Evolutionary conservation across 2,888 invertebrate species (phyloP), one percentile per base, ranked within the genome.

Genomic region (Leptarthrus brevirostris): DNA sequence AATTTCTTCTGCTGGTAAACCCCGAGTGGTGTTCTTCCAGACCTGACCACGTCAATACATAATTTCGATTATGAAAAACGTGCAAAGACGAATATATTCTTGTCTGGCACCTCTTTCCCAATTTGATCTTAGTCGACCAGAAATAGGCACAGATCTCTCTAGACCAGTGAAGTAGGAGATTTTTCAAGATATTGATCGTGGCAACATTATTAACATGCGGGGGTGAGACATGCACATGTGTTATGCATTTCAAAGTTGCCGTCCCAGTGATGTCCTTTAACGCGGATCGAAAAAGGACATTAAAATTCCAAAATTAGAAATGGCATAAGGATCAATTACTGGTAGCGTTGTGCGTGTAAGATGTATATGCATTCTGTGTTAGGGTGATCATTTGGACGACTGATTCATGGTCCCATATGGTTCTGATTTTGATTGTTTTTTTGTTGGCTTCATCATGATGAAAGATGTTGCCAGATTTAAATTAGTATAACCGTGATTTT

Each of bases 281-380:
- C 20, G 20, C 20, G 30, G 70, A 44, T 24, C 12, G 20, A 30
- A 34, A 52, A 52, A 54, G 70, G 70, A 70, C 53, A 70, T 70
- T 53, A 44, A 69, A 49, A 69, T 70, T 70, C 36, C 22, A 70
- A 53, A 70, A 18, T 70, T 70, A 70, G 70, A 70, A 70, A 70
- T 36, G 30, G 47, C 47, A 53, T 30, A 70, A 14, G 70, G 18
- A 52, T 52, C 54, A n/a, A 24, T 22, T 36, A 30, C 61, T 40
- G 16, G 18, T 61, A 16, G 22, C 18, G 61, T 14, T 8, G 40
- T 12, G 5, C 5, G 1, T 12, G 18, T 5, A 20, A 26, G 18
- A 8, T 10, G 58, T 10, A 16, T 61, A 18, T n/a, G n/a, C 20
- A 36, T 52, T 70, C 12, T 20, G 26, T 44, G 20, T 52, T 52